These are phyloP conservation scores for Tridacna gigas DNA, from an alignment of 2,888 invertebrate genomes.

Conservation along the genomic window DNA sequence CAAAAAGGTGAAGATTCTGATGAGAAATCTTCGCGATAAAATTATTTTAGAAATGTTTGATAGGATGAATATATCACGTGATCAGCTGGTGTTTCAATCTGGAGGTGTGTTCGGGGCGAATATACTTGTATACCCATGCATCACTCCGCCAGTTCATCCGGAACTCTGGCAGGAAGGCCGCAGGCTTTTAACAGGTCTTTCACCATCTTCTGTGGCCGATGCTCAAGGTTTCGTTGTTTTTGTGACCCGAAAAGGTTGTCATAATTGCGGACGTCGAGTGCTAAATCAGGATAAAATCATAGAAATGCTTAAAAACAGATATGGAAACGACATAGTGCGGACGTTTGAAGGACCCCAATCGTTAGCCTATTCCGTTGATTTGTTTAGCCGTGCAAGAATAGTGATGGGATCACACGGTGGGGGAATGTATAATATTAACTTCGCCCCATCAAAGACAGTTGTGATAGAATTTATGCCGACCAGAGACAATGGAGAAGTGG, in stretches of 20 bases:
- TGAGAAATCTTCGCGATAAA: conserved; percentile 25
- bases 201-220: background rate
- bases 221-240: conserved; percentile 15
- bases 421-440: conserved; percentile 37
- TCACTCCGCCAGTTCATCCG: conserved; percentile 43
- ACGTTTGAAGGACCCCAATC: conserved; percentile 20
- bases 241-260: conserved; percentile 36
- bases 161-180: conserved; percentile 38
- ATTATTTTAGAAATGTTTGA: conserved; percentile 33
- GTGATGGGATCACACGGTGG: conserved; percentile 38
- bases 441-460: conserved; percentile 24
- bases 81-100: conserved; percentile 17
- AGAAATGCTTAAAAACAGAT: conserved; percentile 20
- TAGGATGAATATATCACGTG: conserved; percentile 34
- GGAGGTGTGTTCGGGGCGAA: conserved; percentile 32
- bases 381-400: conserved; percentile 29
- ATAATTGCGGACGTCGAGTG: conserved; percentile 30
- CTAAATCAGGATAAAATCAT: conserved; percentile 22
- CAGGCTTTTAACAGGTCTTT: conserved; percentile 10
- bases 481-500: conserved; percentile 12
- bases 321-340: conserved; percentile 16
- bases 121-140: conserved; percentile 27
- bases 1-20: conserved; percentile 16
- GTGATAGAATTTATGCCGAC: conserved; percentile 47
- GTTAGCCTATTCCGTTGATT: conserved; percentile 8